Percentiles rank a stretch among this genome's conserved stretches.
Conservation (phyloP, 1,140 invertebrate species). For the Sinonovacula constricta region DNA sequence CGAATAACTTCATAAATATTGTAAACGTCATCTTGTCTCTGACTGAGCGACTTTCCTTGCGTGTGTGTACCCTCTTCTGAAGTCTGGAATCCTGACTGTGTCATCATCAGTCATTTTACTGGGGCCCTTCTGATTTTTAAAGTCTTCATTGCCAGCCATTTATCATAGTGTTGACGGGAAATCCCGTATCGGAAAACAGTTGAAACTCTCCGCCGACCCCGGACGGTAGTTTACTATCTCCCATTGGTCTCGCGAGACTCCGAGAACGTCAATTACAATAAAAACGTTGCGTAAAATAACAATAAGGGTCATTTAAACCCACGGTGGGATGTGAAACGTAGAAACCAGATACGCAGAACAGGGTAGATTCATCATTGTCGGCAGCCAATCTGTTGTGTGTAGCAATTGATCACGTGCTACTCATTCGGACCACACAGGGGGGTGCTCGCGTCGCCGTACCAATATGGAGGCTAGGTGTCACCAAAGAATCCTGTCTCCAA, state of each 20-base stretch:
- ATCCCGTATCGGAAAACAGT: neutral
- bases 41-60: neutral
- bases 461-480: too few relatives aligned
- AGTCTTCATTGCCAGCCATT: neutral
- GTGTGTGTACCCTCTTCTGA: neutral
- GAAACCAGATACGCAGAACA: neutral
- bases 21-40: neutral
- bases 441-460: too few relatives aligned
- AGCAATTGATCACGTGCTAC: too few relatives aligned
- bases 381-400: too few relatives aligned
- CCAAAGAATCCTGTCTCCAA: too few relatives aligned
- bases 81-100: neutral
- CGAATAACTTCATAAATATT: slow-evolving; percentile 1
- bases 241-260: neutral
- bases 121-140: neutral
- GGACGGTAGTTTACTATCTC: neutral
- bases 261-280: neutral
- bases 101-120: neutral
- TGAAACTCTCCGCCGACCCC: neutral
- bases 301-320: neutral
- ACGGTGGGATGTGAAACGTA: neutral
- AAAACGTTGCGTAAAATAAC: neutral
- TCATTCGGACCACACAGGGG: too few relatives aligned
- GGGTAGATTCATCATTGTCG: neutral
- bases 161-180: neutral